Conservation (phyloP, 2,113 vertebrate genomes). For the Podocnemis expansa region DNA sequence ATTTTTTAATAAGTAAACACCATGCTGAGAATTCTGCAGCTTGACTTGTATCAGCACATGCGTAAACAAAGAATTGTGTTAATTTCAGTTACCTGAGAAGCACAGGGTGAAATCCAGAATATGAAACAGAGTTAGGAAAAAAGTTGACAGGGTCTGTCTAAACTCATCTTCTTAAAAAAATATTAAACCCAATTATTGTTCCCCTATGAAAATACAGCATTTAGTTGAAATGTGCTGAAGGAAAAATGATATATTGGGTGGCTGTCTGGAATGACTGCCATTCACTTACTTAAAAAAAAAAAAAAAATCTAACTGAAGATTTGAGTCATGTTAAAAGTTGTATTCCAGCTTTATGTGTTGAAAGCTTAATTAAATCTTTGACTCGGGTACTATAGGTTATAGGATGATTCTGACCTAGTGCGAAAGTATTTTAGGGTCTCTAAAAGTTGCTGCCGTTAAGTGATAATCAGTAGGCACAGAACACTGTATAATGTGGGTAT, state of each 20-base stretch:
- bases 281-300: not conserved
- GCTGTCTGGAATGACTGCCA: not conserved
- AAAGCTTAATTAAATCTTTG: not conserved
- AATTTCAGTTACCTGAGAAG: constrained; percentile 3
- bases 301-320: not conserved
- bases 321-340: not conserved
- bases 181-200: not conserved
- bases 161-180: not conserved
- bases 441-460: not conserved
- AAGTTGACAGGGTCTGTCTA: not conserved
- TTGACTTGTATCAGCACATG: not conserved
- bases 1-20: constrained; percentile 50
- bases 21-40: constrained; percentile 52
- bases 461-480: not conserved
- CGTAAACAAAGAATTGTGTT: constrained; percentile 3
- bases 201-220: not conserved
- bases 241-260: not conserved
- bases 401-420: not conserved
- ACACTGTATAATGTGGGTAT: not conserved
- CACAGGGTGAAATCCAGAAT: not conserved
- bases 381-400: not conserved
- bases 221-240: not conserved
- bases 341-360: not conserved
- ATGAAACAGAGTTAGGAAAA: not conserved
- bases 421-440: not conserved